Percentiles rank a stretch among this genome's conserved stretches.
These are phyloP conservation scores for Tetragonisca angustula DNA, from an alignment of 2,888 invertebrate species.

Conservation along the genomic window DNA sequence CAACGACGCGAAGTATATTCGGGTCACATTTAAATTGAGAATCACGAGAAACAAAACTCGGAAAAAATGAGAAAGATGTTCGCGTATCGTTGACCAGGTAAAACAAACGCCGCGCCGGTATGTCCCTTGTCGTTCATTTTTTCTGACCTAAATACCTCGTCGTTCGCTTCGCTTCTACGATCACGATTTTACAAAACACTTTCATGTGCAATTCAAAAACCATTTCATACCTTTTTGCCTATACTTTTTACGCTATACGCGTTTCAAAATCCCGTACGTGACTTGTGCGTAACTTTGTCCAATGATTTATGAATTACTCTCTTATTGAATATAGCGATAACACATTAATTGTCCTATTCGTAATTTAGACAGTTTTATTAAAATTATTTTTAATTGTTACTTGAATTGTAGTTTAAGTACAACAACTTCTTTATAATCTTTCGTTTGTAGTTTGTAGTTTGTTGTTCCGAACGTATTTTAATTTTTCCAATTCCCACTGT, in stretches of 20 bases:
- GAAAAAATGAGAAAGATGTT: slow-evolving; percentile 6
- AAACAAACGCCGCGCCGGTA: slow-evolving; percentile 2
- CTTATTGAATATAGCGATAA: no score
- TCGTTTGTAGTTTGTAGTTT: no score
- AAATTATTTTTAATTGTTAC: no score
- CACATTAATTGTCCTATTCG: no score
- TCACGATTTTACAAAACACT: slow-evolving; percentile 4
- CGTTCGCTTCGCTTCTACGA: background rate
- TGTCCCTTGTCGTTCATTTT: slow-evolving; percentile 7
- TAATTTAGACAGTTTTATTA: no score
- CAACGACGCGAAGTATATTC: slow-evolving; percentile 14
- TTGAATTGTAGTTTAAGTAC: no score
- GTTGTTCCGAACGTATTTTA: background rate
- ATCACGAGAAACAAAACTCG: slow-evolving; percentile 9
- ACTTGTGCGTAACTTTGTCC: no score
- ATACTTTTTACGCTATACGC: background rate
- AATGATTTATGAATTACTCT: no score
- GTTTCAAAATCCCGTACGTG: no score
- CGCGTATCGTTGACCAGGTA: slow-evolving; percentile 3
- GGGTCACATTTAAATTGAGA: slow-evolving; percentile 23
- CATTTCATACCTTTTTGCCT: background rate
- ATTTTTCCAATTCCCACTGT: background rate
- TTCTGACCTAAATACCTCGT: slow-evolving; percentile 9
- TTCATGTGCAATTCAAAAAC: background rate
- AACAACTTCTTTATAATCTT: background rate